A percentile compares a stretch with the other conserved stretches of the same genome.
Conservation (phyloP, 30 jellyfish, hydroid and myxozoan genomes). For the Aurelia aurita complex sp. Pacific region DNA sequence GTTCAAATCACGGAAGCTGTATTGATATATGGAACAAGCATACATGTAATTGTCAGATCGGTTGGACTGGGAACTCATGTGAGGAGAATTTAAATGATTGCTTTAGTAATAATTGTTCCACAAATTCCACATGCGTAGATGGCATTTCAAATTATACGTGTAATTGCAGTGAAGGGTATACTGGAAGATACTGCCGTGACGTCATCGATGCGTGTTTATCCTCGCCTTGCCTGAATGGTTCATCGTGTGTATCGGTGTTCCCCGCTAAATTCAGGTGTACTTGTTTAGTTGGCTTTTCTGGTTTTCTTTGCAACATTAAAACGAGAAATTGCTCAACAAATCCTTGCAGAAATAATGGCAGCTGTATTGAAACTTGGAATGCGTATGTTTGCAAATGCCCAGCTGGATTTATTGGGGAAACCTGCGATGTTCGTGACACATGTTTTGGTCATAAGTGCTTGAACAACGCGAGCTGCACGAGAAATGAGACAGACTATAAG, state of each 20-base stretch:
- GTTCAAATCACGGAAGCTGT: slow-evolving; percentile 69
- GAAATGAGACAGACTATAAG: slow-evolving; percentile 1
- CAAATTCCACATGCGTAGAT: slow-evolving; percentile 63
- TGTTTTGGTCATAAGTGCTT: slow-evolving; percentile 39
- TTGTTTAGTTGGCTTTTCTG: slow-evolving; percentile 52
- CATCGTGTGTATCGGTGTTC: slow-evolving; percentile 21
- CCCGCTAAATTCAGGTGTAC: slow-evolving; percentile 42
- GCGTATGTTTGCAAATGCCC: slow-evolving; percentile 42
- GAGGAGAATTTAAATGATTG: slow-evolving; percentile 68
- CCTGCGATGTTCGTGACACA: slow-evolving; percentile 17
- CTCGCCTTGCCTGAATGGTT: slow-evolving; percentile 33
- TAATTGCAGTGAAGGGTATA: slow-evolving; percentile 58
- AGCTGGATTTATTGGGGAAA: slow-evolving; percentile 37
- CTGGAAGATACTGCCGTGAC: slow-evolving; percentile 53
- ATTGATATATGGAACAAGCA: slow-evolving; percentile 40
- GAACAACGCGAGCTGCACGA: slow-evolving; percentile 43
- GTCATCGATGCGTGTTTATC: slow-evolving; percentile 37
- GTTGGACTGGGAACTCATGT: slow-evolving; percentile 78
- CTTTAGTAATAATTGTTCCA: slow-evolving; percentile 24
- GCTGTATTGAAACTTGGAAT: slow-evolving; percentile 49
- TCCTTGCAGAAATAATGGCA: slow-evolving; percentile 46
- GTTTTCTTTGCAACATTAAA: slow-evolving; percentile 33
- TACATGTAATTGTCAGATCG: slow-evolving; percentile 56
- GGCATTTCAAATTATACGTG: slow-evolving; percentile 59
- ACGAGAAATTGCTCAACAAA: slow-evolving; percentile 40